phyloP scores from a whole-genome alignment of 2,888 invertebrate species.

The Amorpha juglandis region DNA sequence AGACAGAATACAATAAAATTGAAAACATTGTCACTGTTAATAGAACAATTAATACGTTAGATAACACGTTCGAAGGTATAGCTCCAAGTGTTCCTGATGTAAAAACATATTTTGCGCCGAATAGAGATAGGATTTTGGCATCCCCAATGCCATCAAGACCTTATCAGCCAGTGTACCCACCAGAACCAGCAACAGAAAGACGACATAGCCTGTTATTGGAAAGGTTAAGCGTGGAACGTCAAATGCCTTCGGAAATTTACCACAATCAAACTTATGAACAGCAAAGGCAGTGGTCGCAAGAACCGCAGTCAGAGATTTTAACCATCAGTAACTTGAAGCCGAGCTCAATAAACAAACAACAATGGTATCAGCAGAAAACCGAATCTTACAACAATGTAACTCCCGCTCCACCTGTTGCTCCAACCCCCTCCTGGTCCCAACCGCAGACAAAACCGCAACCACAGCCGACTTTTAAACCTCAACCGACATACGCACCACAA shows the following conservation, averaged over 20 bases:
- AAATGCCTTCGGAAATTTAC: constrained; percentile 69
- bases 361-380: constrained; percentile 76
- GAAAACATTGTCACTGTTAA: constrained; percentile 79
- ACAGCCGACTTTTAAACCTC: constrained; percentile 43
- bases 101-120: constrained; percentile 71
- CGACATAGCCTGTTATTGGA: constrained; percentile 75
- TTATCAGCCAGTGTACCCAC: constrained; percentile 64
- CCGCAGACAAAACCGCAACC: constrained; percentile 43
- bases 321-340: constrained; percentile 77
- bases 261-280: constrained; percentile 67
- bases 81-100: constrained; percentile 67
- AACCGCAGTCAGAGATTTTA: constrained; percentile 75
- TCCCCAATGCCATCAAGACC: constrained; percentile 64
- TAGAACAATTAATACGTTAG: constrained; percentile 73
- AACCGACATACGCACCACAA: constrained; percentile 33
- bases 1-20: constrained; percentile 74
- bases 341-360: constrained; percentile 73
- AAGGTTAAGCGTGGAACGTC: constrained; percentile 74
- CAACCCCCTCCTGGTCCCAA: constrained; percentile 47
- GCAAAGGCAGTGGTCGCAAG: constrained; percentile 64
- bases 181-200: constrained; percentile 66
- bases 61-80: constrained; percentile 68
- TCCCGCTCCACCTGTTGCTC: constrained; percentile 37
- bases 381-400: constrained; percentile 63
- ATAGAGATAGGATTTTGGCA: constrained; percentile 54